A percentile compares a stretch with the other conserved stretches of the same genome.
These are phyloP conservation scores for Trypoxylus dichotomus DNA, from an alignment of 1,140 invertebrate species.

Conservation along the genomic window DNA sequence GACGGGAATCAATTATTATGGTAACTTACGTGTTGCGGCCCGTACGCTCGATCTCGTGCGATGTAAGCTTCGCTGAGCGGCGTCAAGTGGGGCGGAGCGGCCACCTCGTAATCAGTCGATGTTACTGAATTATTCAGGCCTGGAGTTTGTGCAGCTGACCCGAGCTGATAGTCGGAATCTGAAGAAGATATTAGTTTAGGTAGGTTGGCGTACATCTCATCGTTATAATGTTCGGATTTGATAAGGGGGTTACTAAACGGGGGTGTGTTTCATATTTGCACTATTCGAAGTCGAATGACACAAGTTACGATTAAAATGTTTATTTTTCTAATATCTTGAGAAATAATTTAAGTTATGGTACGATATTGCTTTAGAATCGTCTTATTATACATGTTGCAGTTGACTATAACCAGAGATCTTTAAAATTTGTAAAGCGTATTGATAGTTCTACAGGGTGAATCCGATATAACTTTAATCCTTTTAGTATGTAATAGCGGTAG, in stretches of 20 bases:
- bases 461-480: too few species aligned
- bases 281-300: neutral
- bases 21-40: conserved; percentile 48
- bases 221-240: neutral
- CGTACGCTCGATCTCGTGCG: conserved; percentile 47
- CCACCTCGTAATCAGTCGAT: conserved; percentile 43
- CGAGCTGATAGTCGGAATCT: conserved; percentile 68
- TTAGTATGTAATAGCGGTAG: too few species aligned
- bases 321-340: too few species aligned
- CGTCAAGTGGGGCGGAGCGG: conserved; percentile 40
- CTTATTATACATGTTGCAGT: too few species aligned
- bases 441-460: too few species aligned
- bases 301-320: neutral
- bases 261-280: neutral
- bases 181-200: conserved; percentile 43
- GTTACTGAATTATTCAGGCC: conserved; percentile 51
- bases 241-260: neutral
- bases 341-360: too few species aligned
- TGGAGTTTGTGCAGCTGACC: conserved; percentile 61
- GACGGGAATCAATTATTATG: conserved; percentile 40
- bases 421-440: too few species aligned
- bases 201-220: neutral
- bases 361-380: too few species aligned
- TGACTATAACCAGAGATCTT: too few species aligned
- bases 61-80: conserved; percentile 50